Percentiles rank a stretch among this genome's conserved stretches.
Evolutionary conservation across 2,888 invertebrate species (phyloP).

Genomic region (Melinaea marsaeus): DNA sequence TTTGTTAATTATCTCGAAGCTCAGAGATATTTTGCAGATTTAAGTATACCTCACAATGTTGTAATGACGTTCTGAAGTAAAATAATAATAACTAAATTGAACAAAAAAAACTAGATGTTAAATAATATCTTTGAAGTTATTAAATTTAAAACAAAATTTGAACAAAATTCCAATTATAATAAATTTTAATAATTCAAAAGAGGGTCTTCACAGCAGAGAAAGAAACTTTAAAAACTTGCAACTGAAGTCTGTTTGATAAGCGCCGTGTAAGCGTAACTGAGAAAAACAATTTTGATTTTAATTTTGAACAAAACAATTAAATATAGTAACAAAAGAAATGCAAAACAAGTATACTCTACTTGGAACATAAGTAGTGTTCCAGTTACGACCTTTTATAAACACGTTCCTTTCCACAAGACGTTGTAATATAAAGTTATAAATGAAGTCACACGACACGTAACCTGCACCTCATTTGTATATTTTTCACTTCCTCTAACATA

Average conservation of each 20-base stretch:
- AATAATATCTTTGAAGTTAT: no score
- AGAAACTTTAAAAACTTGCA: no score
- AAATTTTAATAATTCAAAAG: no score
- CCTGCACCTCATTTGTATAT: background rate
- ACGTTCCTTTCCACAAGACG: background rate
- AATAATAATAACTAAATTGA: background rate
- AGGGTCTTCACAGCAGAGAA: no score
- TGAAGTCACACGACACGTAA: background rate
- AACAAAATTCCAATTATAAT: no score
- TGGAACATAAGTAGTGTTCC: background rate
- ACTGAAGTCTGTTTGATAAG: no score
- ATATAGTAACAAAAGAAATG: background rate
- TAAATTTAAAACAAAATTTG: no score
- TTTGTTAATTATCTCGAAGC: constrained; percentile 17
- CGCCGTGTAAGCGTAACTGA: no score
- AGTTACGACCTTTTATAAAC: background rate
- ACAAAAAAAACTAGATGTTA: no score
- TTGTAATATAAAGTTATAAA: background rate
- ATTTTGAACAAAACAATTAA: no score
- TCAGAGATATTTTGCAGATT: constrained; percentile 11
- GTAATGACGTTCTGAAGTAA: background rate
- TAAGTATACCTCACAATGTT: background rate
- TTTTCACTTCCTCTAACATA: background rate
- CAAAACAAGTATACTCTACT: background rate
- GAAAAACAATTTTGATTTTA: no score